A percentile compares a stretch with the other conserved stretches of the same genome.
These are phyloP conservation scores for Pelodytes ibericus DNA, from an alignment of 2,797 vertebrate genomes.

Conservation along the genomic window DNA sequence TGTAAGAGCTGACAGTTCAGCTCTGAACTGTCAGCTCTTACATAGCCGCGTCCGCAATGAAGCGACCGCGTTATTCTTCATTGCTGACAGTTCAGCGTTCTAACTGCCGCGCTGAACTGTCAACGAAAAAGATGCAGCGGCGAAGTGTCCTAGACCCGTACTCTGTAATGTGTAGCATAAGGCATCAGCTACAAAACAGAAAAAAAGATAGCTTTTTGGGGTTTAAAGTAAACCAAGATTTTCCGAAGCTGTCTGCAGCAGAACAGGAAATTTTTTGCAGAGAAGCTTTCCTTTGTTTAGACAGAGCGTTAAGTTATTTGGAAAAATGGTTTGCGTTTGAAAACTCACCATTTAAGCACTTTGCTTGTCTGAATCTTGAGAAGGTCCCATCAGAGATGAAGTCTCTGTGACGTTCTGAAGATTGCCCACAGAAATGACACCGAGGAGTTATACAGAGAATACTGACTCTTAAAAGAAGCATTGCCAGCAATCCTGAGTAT, in stretches of 20 bases:
- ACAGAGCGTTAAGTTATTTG: neutral
- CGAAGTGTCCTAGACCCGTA: neutral
- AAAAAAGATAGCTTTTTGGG: neutral
- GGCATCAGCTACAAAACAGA: neutral
- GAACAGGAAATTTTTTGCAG: neutral
- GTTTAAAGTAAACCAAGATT: neutral
- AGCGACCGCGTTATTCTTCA: too few relatives aligned
- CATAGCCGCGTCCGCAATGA: too few relatives aligned
- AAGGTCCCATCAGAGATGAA: too few relatives aligned
- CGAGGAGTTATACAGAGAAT: neutral
- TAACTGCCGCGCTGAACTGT: too few relatives aligned
- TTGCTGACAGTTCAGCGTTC: too few relatives aligned
- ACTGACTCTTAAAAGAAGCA: neutral
- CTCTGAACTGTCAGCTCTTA: too few relatives aligned
- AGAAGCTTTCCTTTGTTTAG: neutral
- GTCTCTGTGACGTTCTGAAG: neutral
- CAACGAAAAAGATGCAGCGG: too few relatives aligned
- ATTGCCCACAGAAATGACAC: neutral
- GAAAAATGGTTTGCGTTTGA: too few relatives aligned
- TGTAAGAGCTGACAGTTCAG: too few relatives aligned
- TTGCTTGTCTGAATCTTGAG: too few relatives aligned
- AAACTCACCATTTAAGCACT: too few relatives aligned
- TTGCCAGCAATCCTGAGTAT: too few relatives aligned
- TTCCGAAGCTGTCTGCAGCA: slow-evolving; percentile 1
- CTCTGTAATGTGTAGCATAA: neutral